Evolutionary conservation across 2,888 invertebrate species (phyloP).

Genomic region (Isotomurus palustris): DNA sequence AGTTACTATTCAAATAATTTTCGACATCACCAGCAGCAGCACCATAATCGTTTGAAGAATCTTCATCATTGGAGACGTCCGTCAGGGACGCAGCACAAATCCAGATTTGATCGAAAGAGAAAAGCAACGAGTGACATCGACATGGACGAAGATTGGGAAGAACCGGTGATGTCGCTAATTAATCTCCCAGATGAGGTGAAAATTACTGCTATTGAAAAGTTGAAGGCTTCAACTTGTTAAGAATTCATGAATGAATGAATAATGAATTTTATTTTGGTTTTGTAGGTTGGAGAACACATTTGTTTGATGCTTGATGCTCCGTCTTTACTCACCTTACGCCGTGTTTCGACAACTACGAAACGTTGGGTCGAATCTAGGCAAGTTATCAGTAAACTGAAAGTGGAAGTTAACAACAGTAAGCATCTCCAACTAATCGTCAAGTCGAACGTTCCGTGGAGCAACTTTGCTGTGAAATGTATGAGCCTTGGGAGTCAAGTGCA

Average conservation of each 20-base stretch:
- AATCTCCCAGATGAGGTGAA: no score
- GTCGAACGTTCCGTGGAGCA: slow-evolving; percentile 5
- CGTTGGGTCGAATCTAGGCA: slow-evolving; percentile 1
- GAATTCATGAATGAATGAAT: not conserved
- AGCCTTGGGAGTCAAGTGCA: slow-evolving; percentile 8
- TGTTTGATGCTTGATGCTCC: not conserved
- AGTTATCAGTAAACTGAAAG: not conserved
- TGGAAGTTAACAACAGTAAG: slow-evolving; percentile 3
- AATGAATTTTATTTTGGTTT: not conserved
- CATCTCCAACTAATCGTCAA: slow-evolving; percentile 10
- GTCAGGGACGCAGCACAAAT: no score
- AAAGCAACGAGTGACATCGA: no score
- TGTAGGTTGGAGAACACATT: slow-evolving; percentile 1
- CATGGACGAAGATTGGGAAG: no score
- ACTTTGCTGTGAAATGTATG: slow-evolving; percentile 2
- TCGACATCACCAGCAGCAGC: no score
- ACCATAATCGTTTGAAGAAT: no score
- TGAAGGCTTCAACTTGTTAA: no score
- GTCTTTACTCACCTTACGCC: slow-evolving; percentile 5
- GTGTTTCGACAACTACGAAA: slow-evolving; percentile 1
- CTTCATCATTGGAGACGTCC: no score
- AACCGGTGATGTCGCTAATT: no score
- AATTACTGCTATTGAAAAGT: no score
- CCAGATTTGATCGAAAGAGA: no score
- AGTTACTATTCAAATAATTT: no score